Percentiles rank a stretch among this genome's conserved stretches.
Conservation (phyloP, 2,113 vertebrate species). For the Clarias macrocephalus region DNA sequence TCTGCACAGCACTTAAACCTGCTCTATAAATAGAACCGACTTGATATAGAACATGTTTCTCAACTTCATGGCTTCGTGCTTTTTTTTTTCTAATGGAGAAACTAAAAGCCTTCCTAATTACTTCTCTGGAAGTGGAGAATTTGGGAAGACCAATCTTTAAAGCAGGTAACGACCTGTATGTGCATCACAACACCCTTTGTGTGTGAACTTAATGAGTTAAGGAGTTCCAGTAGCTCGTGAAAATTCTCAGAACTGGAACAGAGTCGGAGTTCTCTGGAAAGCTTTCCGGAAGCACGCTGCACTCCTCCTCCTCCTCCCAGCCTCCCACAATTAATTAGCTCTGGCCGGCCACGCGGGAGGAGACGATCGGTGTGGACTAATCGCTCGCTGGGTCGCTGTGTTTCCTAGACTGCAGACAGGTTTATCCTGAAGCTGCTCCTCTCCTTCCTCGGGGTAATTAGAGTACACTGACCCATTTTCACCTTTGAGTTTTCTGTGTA, state of each 20-base stretch:
- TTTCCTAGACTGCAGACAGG: neutral
- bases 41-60: neutral
- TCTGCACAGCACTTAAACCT: neutral
- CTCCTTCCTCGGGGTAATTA: too few relatives aligned
- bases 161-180: neutral
- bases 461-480: neutral
- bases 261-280: conserved; percentile 26
- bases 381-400: neutral
- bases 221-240: neutral
- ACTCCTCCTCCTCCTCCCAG: neutral
- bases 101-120: conserved; percentile 3
- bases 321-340: neutral
- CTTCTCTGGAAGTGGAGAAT: neutral
- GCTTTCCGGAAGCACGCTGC: neutral
- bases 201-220: neutral
- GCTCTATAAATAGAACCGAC: neutral
- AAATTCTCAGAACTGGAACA: conserved; percentile 13
- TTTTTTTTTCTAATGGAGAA: neutral
- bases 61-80: neutral
- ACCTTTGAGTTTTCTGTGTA: too few relatives aligned
- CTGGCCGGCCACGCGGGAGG: neutral
- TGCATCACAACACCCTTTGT: neutral
- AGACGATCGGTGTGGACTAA: neutral
- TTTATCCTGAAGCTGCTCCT: neutral
- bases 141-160: neutral